These are phyloP conservation scores for Ammospiza maritima DNA, from an alignment of 2,797 vertebrate genomes.

Conservation along the genomic window DNA sequence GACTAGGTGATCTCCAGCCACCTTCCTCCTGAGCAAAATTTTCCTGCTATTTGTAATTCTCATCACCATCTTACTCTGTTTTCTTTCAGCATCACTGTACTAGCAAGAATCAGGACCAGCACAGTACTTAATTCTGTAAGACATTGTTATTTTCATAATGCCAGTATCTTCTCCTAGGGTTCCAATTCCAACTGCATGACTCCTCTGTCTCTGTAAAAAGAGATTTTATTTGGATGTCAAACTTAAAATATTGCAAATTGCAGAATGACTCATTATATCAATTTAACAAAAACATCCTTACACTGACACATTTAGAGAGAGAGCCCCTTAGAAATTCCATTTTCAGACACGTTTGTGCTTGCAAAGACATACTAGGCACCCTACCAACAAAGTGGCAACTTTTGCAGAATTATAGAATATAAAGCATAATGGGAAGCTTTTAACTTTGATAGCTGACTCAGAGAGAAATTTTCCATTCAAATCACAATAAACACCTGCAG, in stretches of 20 bases:
- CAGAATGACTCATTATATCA: background rate
- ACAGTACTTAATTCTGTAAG: background rate
- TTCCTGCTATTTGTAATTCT: background rate
- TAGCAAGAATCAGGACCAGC: background rate
- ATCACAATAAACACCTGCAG: background rate
- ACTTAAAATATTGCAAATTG: background rate
- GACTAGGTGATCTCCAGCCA: background rate
- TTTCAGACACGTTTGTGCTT: background rate
- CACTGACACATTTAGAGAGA: background rate
- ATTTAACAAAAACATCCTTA: background rate
- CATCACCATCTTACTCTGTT: background rate
- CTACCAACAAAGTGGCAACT: background rate
- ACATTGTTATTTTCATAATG: background rate
- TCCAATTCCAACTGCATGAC: background rate
- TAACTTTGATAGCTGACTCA: background rate
- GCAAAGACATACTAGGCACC: background rate
- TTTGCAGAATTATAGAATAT: background rate
- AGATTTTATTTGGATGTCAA: background rate
- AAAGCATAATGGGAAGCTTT: background rate
- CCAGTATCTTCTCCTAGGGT: background rate
- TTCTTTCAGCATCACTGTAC: background rate
- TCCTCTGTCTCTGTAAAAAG: rapidly evolving
- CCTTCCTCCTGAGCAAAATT: background rate
- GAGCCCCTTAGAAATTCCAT: background rate
- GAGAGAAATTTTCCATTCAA: background rate